Percentiles rank a stretch among this genome's conserved stretches.
Evolutionary conservation across 64 coral and sea anemone species (phyloP).

Genomic region (Stichodactyla helianthus): DNA sequence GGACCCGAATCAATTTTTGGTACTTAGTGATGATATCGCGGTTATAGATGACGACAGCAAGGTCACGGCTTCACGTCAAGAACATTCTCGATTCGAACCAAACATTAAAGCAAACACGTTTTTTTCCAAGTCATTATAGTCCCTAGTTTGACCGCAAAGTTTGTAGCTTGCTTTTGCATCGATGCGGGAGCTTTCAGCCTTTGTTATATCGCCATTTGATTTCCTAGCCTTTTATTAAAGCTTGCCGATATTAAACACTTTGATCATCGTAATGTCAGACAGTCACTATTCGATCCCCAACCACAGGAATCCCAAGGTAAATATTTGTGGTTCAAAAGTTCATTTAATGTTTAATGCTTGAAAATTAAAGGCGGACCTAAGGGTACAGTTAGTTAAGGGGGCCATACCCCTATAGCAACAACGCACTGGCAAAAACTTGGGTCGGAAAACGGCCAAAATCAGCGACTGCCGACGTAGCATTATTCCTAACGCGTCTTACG

Average conservation of each 20-base stretch:
- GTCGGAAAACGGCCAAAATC: too few species aligned
- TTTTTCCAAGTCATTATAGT: not conserved
- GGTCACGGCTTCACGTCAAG: not conserved
- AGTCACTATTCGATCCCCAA: not conserved
- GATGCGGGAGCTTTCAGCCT: not conserved
- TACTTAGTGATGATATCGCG: not conserved
- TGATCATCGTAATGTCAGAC: not conserved
- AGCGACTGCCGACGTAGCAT: too few species aligned
- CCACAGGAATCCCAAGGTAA: not conserved
- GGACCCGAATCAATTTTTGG: not conserved
- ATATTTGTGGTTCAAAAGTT: not conserved
- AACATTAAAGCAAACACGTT: not conserved
- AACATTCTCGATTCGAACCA: not conserved
- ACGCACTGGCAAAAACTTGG: too few species aligned
- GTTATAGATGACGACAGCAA: not conserved
- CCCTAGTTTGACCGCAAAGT: not conserved
- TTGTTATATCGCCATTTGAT: not conserved
- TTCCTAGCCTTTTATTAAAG: not conserved
- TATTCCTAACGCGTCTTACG: too few species aligned
- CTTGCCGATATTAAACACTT: too few species aligned
- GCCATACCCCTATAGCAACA: too few species aligned
- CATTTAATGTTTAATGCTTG: not conserved
- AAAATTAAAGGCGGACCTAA: too few species aligned
- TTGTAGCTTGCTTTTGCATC: not conserved
- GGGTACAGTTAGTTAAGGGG: too few species aligned